Evolutionary conservation across 1,140 invertebrate species (phyloP).

Genomic region (Spodoptera litura): DNA sequence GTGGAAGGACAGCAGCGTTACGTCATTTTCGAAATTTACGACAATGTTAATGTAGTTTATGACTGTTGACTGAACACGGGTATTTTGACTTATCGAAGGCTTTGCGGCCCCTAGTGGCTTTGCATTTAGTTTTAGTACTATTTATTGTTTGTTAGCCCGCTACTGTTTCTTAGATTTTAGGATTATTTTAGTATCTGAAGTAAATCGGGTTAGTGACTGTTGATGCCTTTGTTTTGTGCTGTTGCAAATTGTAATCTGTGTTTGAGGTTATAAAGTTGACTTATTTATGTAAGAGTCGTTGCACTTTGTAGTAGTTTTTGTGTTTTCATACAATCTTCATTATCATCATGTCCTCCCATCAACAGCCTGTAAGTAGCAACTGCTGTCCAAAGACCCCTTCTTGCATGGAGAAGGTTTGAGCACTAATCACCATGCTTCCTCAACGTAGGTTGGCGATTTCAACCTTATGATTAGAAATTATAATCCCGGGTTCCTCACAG

Average conservation of each 20-base stretch:
- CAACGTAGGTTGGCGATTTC: too few relatives aligned
- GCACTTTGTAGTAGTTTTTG: too few relatives aligned
- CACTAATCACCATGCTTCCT: too few relatives aligned
- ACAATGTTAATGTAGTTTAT: slow-evolving; percentile 51
- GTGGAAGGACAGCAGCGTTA: slow-evolving; percentile 40
- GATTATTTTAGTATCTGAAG: background rate
- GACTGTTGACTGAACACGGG: slow-evolving; percentile 35
- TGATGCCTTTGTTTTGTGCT: background rate
- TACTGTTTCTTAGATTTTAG: slow-evolving; percentile 22
- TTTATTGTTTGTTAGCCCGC: slow-evolving; percentile 9
- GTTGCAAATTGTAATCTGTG: slow-evolving; percentile 15
- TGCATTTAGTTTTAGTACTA: slow-evolving; percentile 14
- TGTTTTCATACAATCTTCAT: too few relatives aligned
- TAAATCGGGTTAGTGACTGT: slow-evolving; percentile 4
- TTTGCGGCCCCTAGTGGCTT: slow-evolving; percentile 3
- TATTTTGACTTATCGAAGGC: slow-evolving; percentile 38
- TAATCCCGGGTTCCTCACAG: too few relatives aligned
- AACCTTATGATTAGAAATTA: too few relatives aligned
- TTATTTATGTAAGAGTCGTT: too few relatives aligned
- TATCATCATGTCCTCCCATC: too few relatives aligned
- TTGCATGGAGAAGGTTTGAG: too few relatives aligned
- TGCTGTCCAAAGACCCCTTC: too few relatives aligned
- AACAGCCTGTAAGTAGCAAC: too few relatives aligned
- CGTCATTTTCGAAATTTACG: slow-evolving; percentile 50
- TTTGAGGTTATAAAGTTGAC: too few relatives aligned